Percentiles rank a stretch among this genome's conserved stretches.
phyloP scores from a whole-genome alignment of 2,888 invertebrate species.

The Eristalis intricaria region DNA sequence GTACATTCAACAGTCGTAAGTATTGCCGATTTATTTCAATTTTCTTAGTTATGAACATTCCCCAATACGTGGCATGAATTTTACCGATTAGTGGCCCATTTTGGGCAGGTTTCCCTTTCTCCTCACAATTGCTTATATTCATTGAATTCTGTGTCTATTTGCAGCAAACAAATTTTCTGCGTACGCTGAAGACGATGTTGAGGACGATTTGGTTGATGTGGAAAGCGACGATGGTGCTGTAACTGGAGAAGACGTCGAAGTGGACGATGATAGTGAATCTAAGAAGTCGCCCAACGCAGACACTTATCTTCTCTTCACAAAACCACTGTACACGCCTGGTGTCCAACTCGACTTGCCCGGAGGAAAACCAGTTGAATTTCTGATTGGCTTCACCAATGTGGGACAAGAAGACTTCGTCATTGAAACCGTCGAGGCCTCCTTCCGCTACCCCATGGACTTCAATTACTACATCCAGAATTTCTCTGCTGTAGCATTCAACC shows the following conservation, averaged over 20 bases:
- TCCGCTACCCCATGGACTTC: constrained; percentile 99
- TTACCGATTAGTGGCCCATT: constrained; percentile 9
- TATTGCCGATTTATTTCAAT: constrained; percentile 76
- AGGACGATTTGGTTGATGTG: constrained; percentile 87
- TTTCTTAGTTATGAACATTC: constrained; percentile 59
- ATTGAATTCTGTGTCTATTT: constrained; percentile 71
- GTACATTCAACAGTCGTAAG: constrained; percentile 89
- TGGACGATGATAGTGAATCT: constrained; percentile 83
- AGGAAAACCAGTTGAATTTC: constrained; percentile 95
- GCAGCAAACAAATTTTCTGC: constrained; percentile 83
- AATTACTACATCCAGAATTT: constrained; percentile 99
- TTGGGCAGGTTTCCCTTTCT: constrained; percentile 28
- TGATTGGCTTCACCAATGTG: constrained; percentile 98
- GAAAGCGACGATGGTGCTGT: constrained; percentile 86
- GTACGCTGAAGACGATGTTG: constrained; percentile 83
- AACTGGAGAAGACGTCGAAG: constrained; percentile 84
- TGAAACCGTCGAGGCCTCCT: constrained; percentile 97
- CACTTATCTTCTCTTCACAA: constrained; percentile 93
- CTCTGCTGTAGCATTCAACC: constrained; percentile 93
- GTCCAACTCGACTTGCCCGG: constrained; percentile 87
- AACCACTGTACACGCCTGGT: constrained; percentile 86
- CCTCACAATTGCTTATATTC: neutral
- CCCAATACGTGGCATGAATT: constrained; percentile 66
- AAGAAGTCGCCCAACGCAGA: constrained; percentile 94
- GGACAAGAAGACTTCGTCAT: constrained; percentile 95